A percentile compares a stretch with the other conserved stretches of the same genome.
Conservation (phyloP, 1,140 invertebrate species). For the Scaptomyza pallida region DNA sequence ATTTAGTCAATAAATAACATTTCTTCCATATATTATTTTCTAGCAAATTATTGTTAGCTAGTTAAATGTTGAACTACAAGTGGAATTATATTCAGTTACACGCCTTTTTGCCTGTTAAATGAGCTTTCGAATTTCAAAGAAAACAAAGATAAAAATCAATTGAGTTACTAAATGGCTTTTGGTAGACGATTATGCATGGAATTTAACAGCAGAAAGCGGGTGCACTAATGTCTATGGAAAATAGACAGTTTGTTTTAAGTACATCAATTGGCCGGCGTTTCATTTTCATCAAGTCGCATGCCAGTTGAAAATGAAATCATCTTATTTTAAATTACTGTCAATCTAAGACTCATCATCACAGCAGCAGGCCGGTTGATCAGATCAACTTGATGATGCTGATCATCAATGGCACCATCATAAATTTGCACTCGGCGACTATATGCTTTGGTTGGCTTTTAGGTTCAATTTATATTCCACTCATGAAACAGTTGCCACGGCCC, state of each 20-base stretch:
- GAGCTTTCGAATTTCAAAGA: too few relatives aligned
- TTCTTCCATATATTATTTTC: too few relatives aligned
- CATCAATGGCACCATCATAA: constrained; percentile 42
- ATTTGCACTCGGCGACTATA: constrained; percentile 37
- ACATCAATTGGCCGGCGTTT: constrained; percentile 32
- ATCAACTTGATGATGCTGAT: too few relatives aligned
- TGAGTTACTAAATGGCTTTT: neutral
- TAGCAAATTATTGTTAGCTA: too few relatives aligned
- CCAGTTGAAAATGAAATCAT: constrained; percentile 22
- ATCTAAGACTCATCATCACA: constrained; percentile 58
- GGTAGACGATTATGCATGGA: neutral
- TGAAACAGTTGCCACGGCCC: constrained; percentile 31
- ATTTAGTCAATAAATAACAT: too few relatives aligned
- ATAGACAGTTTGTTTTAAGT: constrained; percentile 1
- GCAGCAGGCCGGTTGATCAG: constrained; percentile 7
- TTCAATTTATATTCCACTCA: constrained; percentile 21
- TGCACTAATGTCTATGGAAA: neutral
- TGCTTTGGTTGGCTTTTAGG: constrained; percentile 12
- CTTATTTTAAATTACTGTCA: constrained; percentile 58
- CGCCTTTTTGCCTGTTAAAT: too few relatives aligned
- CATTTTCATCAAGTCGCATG: constrained; percentile 30
- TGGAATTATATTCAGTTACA: too few relatives aligned
- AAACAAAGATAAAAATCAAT: neutral
- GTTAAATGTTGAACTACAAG: too few relatives aligned
- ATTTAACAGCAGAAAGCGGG: neutral